These are phyloP conservation scores for Dinocampus coccinellae DNA, from an alignment of 2,888 invertebrate species.

Conservation along the genomic window DNA sequence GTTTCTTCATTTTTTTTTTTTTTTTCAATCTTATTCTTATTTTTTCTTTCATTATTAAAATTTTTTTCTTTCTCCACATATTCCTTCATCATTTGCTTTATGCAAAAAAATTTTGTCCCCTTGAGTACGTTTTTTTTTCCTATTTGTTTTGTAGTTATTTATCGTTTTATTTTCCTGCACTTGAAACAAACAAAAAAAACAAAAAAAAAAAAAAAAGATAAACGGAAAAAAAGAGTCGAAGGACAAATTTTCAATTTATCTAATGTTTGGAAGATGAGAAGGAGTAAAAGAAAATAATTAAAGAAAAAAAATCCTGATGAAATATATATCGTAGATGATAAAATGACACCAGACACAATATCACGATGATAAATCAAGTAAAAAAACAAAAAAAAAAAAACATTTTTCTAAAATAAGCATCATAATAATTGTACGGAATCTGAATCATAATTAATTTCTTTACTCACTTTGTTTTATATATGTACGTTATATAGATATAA, in stretches of 20 bases:
- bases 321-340: background rate
- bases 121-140: background rate
- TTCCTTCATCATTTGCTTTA: background rate
- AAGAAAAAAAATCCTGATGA: conserved; percentile 1
- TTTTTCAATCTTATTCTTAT: background rate
- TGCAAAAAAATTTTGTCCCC: background rate
- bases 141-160: background rate
- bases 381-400: conserved; percentile 40
- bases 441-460: conserved; percentile 64
- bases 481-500: conserved; percentile 67
- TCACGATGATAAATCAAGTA: no score
- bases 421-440: conserved; percentile 61
- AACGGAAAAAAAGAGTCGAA: no score
- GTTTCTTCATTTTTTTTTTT: background rate
- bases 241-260: background rate
- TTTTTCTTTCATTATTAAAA: conserved; percentile 21
- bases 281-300: background rate
- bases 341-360: conserved; percentile 35
- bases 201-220: background rate
- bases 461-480: conserved; percentile 68
- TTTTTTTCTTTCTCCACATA: background rate
- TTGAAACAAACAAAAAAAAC: background rate
- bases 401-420: conserved; percentile 55
- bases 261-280: background rate
- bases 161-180: background rate